Percentiles rank a stretch among this genome's conserved stretches.
These are phyloP conservation scores for Xenus cinereus DNA, from an alignment of 2,113 vertebrate species.

Conservation along the genomic window DNA sequence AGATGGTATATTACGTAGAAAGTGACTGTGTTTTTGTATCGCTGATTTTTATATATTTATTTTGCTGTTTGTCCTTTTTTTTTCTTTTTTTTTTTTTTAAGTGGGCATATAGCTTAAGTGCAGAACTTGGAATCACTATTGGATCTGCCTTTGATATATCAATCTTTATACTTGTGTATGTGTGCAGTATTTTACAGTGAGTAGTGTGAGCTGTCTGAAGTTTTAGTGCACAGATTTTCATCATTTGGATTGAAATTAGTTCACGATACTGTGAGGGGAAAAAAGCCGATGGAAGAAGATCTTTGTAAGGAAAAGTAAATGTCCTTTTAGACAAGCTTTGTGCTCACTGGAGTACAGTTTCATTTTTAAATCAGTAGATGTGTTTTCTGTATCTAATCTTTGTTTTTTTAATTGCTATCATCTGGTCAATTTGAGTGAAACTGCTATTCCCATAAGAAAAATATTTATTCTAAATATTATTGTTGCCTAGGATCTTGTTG, in stretches of 20 bases:
- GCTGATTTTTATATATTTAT: conserved; percentile 17
- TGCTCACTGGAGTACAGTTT: not conserved
- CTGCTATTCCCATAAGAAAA: conserved; percentile 46
- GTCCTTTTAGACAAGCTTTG: not conserved
- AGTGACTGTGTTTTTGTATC: conserved; percentile 42
- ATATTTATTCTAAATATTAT: conserved; percentile 66
- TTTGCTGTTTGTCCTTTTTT: not conserved
- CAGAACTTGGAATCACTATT: not conserved
- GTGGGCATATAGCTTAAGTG: not conserved
- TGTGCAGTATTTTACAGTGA: not conserved
- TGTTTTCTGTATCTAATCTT: conserved; percentile 30
- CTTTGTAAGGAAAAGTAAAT: not conserved
- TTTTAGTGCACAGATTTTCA: not conserved
- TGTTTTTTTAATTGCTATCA: conserved; percentile 42
- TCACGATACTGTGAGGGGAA: not conserved
- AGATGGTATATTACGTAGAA: conserved; percentile 62
- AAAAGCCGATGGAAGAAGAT: not conserved
- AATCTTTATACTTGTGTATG: not conserved
- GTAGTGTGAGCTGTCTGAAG: not conserved
- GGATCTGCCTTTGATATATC: not conserved
- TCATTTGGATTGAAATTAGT: not conserved
- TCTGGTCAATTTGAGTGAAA: conserved; percentile 56
- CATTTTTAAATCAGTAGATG: not conserved
- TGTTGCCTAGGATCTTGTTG: conserved; percentile 63
- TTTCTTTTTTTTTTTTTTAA: not conserved